Conservation (phyloP, 2,113 vertebrate species). For the Centropus unirufus region DNA sequence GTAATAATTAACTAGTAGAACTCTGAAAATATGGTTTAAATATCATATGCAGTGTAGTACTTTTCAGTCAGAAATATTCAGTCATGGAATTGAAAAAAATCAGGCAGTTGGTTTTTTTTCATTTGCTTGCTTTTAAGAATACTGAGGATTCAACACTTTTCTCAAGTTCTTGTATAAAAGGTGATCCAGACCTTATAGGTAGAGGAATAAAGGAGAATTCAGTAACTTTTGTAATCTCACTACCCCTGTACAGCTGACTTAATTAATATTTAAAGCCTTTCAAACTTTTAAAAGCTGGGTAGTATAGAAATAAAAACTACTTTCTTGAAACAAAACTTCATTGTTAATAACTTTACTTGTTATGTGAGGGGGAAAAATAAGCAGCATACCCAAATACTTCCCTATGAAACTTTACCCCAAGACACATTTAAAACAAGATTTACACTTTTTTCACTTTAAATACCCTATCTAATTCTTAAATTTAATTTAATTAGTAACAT, state of each 20-base stretch:
- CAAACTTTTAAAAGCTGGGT: not conserved
- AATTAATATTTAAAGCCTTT: not conserved
- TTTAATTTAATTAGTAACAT: not conserved
- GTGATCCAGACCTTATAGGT: not conserved
- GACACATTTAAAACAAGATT: not conserved
- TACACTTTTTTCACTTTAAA: not conserved
- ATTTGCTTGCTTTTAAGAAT: not conserved
- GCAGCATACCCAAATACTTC: not conserved
- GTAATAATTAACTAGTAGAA: not conserved
- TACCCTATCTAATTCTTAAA: not conserved
- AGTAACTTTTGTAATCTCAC: not conserved
- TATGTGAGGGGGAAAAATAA: not conserved
- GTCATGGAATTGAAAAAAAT: not conserved
- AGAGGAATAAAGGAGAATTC: not conserved
- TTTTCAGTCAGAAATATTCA: not conserved
- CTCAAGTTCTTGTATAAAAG: not conserved
- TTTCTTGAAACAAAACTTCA: not conserved
- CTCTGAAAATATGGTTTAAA: not conserved
- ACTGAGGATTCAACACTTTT: not conserved
- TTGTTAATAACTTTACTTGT: not conserved
- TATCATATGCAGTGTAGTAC: not conserved
- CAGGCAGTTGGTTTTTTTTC: not conserved
- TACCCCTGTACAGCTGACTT: not conserved
- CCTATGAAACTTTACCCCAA: not conserved
- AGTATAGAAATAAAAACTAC: not conserved